These are phyloP conservation scores for Ladona fulva DNA, from an alignment of 1,140 invertebrate species.

Conservation along the genomic window DNA sequence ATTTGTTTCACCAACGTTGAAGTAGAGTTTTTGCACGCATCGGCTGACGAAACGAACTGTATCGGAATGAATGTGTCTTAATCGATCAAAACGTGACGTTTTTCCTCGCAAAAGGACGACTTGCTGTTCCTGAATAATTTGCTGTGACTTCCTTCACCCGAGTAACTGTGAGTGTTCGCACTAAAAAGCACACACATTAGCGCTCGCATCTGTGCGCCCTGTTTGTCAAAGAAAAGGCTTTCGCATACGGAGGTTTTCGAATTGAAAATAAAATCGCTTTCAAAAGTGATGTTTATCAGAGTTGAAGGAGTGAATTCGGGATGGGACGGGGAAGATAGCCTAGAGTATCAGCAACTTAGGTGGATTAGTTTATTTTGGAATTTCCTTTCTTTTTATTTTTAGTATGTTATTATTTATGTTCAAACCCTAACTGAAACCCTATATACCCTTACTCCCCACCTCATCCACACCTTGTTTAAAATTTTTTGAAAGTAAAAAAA, in stretches of 20 bases:
- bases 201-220: neutral
- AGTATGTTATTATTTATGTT: neutral
- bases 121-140: neutral
- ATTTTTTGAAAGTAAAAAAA: neutral
- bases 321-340: neutral
- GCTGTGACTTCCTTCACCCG: neutral
- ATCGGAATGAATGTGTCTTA: too few species aligned
- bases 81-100: too few species aligned
- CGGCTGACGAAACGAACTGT: too few species aligned
- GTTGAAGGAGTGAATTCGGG: neutral
- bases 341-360: neutral
- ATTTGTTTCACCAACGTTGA: too few species aligned
- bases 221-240: neutral
- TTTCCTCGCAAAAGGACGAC: neutral
- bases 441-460: neutral
- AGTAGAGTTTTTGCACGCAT: too few species aligned
- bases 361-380: neutral
- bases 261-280: neutral
- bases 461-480: neutral
- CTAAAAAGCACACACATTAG: slow-evolving; percentile 1
- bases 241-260: too few species aligned
- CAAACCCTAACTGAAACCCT: neutral
- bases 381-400: neutral
- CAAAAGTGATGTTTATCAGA: neutral
- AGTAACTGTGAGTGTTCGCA: neutral